Evolutionary conservation across 2,113 vertebrate genomes (phyloP).

Genomic region (Heterotilapia buettikoferi): DNA sequence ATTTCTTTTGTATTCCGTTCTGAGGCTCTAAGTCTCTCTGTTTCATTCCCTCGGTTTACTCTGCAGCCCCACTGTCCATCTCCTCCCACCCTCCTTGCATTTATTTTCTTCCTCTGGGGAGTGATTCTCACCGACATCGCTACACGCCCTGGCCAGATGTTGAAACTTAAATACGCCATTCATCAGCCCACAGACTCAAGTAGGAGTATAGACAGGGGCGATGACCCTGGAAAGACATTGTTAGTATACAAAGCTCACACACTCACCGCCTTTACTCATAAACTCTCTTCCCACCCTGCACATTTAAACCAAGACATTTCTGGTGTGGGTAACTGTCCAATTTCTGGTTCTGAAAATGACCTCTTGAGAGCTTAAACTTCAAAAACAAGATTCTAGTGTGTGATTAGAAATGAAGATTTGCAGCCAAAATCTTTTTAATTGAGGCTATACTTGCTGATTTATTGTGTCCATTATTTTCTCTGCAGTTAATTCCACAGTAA

Average conservation of each 20-base stretch:
- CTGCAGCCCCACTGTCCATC: not conserved
- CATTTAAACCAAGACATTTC: not conserved
- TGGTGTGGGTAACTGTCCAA: not conserved
- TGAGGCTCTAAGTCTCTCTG: not conserved
- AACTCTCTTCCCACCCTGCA: not conserved
- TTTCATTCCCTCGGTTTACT: conserved; percentile 1
- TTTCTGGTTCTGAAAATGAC: not conserved
- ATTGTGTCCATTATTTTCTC: not conserved
- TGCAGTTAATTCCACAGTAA: not conserved
- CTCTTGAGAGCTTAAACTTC: not conserved
- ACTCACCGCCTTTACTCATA: not conserved
- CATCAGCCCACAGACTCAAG: conserved; percentile 22
- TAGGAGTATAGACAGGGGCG: not conserved
- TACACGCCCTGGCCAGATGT: conserved; percentile 58
- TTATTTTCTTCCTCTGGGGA: conserved; percentile 19
- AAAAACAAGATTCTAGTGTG: not conserved
- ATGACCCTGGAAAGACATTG: conserved; percentile 16
- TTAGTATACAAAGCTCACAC: not conserved
- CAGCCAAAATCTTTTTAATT: not conserved
- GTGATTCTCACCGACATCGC: conserved; percentile 18
- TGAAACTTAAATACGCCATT: conserved; percentile 50
- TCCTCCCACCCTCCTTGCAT: conserved; percentile 35
- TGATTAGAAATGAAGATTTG: not conserved
- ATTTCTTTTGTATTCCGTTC: not conserved
- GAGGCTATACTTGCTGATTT: not conserved